phyloP scores from a whole-genome alignment of 2,888 invertebrate genomes.

The Acanthopleura granulata region DNA sequence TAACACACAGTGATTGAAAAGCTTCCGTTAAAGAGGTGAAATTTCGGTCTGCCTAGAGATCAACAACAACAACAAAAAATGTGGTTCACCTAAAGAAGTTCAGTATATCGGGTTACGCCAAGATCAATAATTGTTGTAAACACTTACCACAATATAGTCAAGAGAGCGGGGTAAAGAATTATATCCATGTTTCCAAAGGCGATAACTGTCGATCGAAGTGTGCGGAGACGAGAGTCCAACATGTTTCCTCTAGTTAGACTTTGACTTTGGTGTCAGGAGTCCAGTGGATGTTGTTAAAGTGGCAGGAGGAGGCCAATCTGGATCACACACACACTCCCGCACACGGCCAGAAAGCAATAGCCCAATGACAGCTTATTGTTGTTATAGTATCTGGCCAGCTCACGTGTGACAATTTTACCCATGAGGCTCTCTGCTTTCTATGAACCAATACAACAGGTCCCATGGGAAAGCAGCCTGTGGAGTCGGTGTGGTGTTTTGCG shows the following conservation, averaged over 20 bases:
- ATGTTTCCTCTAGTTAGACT: background rate
- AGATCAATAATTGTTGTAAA: constrained; percentile 11
- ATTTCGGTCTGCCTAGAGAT: background rate
- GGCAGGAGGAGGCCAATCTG: too few relatives aligned
- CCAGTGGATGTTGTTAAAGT: background rate
- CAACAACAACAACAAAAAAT: background rate
- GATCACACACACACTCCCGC: too few relatives aligned
- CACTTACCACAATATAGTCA: constrained; percentile 11
- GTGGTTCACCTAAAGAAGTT: background rate
- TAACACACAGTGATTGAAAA: too few relatives aligned
- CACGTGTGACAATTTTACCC: constrained; percentile 16
- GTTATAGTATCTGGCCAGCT: background rate
- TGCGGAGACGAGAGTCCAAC: background rate
- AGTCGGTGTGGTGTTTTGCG: too few relatives aligned
- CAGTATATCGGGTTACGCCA: background rate
- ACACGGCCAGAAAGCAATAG: too few relatives aligned
- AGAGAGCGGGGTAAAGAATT: background rate
- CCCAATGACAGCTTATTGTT: background rate
- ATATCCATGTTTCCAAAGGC: constrained; percentile 10
- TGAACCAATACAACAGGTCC: background rate
- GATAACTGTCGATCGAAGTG: background rate
- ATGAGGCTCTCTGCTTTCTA: constrained; percentile 10
- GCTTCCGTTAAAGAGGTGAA: too few relatives aligned
- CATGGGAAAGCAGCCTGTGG: background rate
- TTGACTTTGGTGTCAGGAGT: background rate